phyloP scores from a whole-genome alignment of 2,888 invertebrate genomes.

The Tetanocera ferruginea region DNA sequence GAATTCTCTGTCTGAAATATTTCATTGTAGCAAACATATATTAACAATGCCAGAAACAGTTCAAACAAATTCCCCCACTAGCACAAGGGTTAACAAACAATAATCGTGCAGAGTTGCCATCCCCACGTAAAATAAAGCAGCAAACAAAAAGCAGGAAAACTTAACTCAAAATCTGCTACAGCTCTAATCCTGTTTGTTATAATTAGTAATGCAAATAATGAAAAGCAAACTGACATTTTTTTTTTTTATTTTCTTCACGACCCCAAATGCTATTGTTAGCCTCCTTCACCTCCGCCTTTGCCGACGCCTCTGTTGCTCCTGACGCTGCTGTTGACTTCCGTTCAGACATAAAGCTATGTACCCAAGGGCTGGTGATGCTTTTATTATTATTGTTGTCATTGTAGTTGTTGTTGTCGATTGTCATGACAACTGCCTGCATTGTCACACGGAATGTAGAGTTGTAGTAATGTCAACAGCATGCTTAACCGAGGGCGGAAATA shows the following conservation, averaged over 20 bases:
- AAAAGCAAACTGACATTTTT: constrained; percentile 40
- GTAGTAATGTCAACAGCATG: constrained; percentile 33
- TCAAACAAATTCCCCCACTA: not conserved
- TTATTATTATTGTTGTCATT: constrained; percentile 2
- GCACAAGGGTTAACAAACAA: not conserved
- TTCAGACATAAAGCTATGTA: constrained; percentile 2
- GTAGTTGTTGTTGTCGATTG: not conserved
- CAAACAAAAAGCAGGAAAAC: constrained; percentile 22
- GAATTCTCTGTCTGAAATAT: no score
- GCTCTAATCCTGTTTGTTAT: constrained; percentile 65
- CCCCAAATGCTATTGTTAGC: constrained; percentile 22
- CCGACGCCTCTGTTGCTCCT: not conserved
- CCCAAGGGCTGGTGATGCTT: constrained; percentile 12
- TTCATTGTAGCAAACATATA: no score
- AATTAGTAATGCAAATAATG: constrained; percentile 69
- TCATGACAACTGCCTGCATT: constrained; percentile 19
- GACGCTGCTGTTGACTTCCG: constrained; percentile 42
- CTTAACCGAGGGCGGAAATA: not conserved
- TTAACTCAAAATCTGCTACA: constrained; percentile 41
- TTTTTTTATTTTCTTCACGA: constrained; percentile 9
- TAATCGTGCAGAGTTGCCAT: not conserved
- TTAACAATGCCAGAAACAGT: no score
- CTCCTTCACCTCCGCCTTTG: constrained; percentile 43
- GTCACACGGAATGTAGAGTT: constrained; percentile 24
- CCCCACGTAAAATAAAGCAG: not conserved